Conservation (phyloP, 2,797 vertebrate genomes). For the Novumbra hubbsi region DNA sequence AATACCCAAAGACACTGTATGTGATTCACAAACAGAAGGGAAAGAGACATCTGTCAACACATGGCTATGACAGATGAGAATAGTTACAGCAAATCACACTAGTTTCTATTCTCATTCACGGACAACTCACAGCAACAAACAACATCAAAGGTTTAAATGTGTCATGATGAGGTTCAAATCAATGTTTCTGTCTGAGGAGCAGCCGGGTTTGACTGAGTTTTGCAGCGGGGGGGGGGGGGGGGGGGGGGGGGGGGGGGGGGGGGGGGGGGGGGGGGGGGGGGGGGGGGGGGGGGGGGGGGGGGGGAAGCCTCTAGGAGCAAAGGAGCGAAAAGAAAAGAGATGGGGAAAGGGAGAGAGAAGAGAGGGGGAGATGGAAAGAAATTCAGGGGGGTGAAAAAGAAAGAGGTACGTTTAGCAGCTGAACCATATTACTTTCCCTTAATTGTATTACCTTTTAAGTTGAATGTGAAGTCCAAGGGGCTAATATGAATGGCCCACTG, state of each 20-base stretch:
- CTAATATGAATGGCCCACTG: constrained; percentile 44
- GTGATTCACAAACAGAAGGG: not conserved
- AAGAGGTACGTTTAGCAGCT: constrained; percentile 45
- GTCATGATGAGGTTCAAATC: constrained; percentile 26
- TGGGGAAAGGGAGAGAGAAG: not conserved
- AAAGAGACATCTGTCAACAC: constrained; percentile 39
- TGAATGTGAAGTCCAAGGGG: constrained; percentile 45
- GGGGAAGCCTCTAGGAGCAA: not conserved
- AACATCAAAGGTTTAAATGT: constrained; percentile 20
- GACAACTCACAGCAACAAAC: constrained; percentile 21
- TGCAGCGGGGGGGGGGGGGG: not conserved
- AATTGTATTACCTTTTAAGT: constrained; percentile 57
- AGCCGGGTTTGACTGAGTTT: constrained; percentile 42
- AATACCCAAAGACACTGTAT: not conserved
- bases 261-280: not conserved
- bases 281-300: not conserved
- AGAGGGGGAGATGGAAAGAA: constrained; percentile 22
- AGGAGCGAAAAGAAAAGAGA: not conserved
- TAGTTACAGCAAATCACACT: constrained; percentile 13
- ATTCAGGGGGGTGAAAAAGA: constrained; percentile 28
- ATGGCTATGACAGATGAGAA: constrained; percentile 36
- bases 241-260: constrained; percentile 7
- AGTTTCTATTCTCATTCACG: constrained; percentile 15
- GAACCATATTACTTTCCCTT: constrained; percentile 48
- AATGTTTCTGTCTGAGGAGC: constrained; percentile 36